Percentiles rank a stretch among this genome's conserved stretches.
Evolutionary conservation across 1,140 invertebrate genomes (phyloP).

Genomic region (Trypoxylus dichotomus): DNA sequence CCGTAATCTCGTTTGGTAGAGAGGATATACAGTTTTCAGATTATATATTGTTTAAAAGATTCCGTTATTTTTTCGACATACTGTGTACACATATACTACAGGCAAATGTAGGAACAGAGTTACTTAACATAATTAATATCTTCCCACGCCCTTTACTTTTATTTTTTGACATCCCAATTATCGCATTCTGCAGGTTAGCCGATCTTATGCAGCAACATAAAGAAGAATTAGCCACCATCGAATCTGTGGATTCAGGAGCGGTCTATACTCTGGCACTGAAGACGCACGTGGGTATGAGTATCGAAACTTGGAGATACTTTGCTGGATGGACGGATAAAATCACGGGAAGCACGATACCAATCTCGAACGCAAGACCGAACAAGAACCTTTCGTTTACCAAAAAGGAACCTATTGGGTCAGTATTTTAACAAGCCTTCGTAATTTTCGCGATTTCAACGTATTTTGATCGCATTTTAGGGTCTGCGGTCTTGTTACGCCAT

Average conservation of each 20-base stretch:
- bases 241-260: conserved; percentile 90
- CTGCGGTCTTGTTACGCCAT: conserved; percentile 93
- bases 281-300: conserved; percentile 92
- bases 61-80: too few relatives aligned
- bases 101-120: too few relatives aligned
- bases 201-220: conserved; percentile 93
- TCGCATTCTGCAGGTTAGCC: conserved; percentile 69
- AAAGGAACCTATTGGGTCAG: conserved; percentile 82
- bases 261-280: conserved; percentile 94
- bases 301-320: conserved; percentile 90
- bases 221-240: conserved; percentile 92
- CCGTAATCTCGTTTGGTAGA: too few relatives aligned
- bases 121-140: too few relatives aligned
- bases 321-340: conserved; percentile 96
- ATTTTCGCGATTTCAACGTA: neutral
- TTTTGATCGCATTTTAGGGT: conserved; percentile 62
- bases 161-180: too few relatives aligned
- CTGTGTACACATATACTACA: too few relatives aligned
- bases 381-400: conserved; percentile 86
- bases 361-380: conserved; percentile 85
- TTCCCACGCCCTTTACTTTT: too few relatives aligned
- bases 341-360: conserved; percentile 88
- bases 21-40: too few relatives aligned
- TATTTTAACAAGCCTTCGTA: neutral
- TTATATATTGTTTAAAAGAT: too few relatives aligned